A percentile compares a stretch with the other conserved stretches of the same genome.
Conservation (phyloP, 2,888 invertebrate species). For the Folsomia manolachei region DNA sequence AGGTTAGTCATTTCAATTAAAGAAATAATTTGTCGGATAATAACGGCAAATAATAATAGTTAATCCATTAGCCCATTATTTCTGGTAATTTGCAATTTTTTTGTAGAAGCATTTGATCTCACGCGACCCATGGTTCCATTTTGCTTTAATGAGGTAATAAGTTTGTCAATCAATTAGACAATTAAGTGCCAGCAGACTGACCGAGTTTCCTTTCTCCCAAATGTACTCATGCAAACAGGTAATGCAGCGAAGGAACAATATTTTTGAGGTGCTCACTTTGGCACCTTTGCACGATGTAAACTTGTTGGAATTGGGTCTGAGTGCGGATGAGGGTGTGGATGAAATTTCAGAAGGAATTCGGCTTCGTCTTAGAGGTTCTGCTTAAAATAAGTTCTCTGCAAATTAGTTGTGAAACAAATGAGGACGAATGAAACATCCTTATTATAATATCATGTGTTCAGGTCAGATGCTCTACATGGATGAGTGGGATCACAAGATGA, state of each 20-base stretch:
- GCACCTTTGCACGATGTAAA: constrained; percentile 72
- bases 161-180: background rate
- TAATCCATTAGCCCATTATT: background rate
- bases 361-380: constrained; percentile 14
- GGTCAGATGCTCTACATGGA: constrained; percentile 99
- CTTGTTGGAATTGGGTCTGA: constrained; percentile 52
- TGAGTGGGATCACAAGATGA: constrained; percentile 85
- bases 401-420: background rate
- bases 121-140: constrained; percentile 90
- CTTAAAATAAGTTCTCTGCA: background rate
- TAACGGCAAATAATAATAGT: background rate
- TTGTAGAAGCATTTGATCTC: constrained; percentile 87
- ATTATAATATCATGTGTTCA: constrained; percentile 53
- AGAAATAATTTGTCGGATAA: constrained; percentile 28
- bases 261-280: constrained; percentile 88
- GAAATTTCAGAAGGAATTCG: constrained; percentile 25
- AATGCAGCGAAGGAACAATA: constrained; percentile 89
- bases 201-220: too few relatives aligned
- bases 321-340: constrained; percentile 60
- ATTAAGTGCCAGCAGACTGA: too few relatives aligned
- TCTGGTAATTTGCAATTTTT: constrained; percentile 57
- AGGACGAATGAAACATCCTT: background rate
- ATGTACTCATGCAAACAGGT: constrained; percentile 66
- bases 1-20: background rate
- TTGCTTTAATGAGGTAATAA: constrained; percentile 81